Percentiles rank a stretch among this genome's conserved stretches.
These are phyloP conservation scores for Trichogramma pretiosum DNA, from an alignment of 1,140 invertebrate species.

Conservation along the genomic window DNA sequence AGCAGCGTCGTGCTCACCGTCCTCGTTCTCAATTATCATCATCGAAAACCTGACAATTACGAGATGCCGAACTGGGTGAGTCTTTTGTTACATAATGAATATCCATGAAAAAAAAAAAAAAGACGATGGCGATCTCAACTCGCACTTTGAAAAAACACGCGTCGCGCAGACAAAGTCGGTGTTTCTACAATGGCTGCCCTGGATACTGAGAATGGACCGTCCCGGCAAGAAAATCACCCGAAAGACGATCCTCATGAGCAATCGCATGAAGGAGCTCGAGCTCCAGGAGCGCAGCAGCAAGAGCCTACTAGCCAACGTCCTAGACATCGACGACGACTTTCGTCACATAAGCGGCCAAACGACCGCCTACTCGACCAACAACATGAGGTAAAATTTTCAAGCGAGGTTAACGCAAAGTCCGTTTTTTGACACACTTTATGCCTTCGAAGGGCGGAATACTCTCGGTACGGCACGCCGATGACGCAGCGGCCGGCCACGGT, in stretches of 20 bases:
- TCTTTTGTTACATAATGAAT: too few relatives aligned
- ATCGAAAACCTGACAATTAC: conserved; percentile 92
- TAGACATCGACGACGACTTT: conserved; percentile 93
- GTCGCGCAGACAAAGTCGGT: conserved; percentile 72
- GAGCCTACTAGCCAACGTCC: conserved; percentile 84
- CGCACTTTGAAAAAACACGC: neutral
- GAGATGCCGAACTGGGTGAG: conserved; percentile 93
- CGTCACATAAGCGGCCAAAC: conserved; percentile 49
- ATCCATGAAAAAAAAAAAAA: neutral
- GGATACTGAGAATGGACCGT: conserved; percentile 86
- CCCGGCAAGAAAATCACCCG: conserved; percentile 89
- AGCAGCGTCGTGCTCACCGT: conserved; percentile 97
- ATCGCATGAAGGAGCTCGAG: conserved; percentile 82
- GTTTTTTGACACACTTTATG: too few relatives aligned
- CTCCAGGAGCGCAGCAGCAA: conserved; percentile 86
- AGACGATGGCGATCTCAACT: too few relatives aligned
- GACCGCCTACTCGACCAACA: conserved; percentile 30
- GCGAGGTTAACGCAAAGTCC: too few relatives aligned
- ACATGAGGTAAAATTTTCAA: conserved; percentile 38
- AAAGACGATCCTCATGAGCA: conserved; percentile 80
- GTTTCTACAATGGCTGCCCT: conserved; percentile 93
- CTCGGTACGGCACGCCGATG: conserved; percentile 44
- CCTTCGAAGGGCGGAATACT: too few relatives aligned
- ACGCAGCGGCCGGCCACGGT: conserved; percentile 47
- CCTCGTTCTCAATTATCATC: conserved; percentile 96